Base-by-base conservation (phyloP, 92 coral and sea anemone species). In the Siderastrea radians region DNA sequence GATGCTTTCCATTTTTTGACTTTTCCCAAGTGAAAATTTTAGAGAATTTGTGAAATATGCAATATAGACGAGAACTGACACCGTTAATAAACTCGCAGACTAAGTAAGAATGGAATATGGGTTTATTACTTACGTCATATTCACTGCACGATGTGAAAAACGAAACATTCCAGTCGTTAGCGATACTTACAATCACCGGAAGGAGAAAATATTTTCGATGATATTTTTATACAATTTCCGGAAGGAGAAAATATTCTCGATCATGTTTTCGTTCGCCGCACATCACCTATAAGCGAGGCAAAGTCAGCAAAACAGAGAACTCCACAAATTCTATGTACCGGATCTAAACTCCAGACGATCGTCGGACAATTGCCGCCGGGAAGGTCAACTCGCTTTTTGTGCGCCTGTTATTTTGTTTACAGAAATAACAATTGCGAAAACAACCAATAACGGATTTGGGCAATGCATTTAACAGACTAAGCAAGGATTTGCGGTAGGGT, bases 341-440 rank as follows among this genome's bases (percentile, higher is more conserved):
- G 70, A 78, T 59, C 38, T 6, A 54, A 26, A 19, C 9, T 70
- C 69, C 6, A 57, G 69, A 82, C 77, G 61, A 50, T 14, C 71
- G 52, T 45, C 73, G 38, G 38, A 26, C 38, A n/a, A 61, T 3
- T 15, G 66, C n/a, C 81, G 67, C 14, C 10, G 66, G 46, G 9
- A 54, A 51, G 75, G 84, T 68, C 75, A 67, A 80, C 43, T 52
- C 53, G 13, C 14, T 77, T 59, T 45, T 59, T 51, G 65, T 6
- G 64, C 75, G 4, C 46, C 45, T 47, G 26, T 5, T 7, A 43
- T 2, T 68, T 44, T 1, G 26, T 53, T 16, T 10, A 15, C 10
- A 58, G 44, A 53, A 5, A 44, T 55, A 82, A 70, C 46, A 70
- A 82, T 7, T 47, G 11, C 47, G 68, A 68, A 82, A 68, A 70